A percentile compares a stretch with the other conserved stretches of the same genome.
Conservation (phyloP, 2,113 vertebrate species). For the Xyliphius kryptos region DNA sequence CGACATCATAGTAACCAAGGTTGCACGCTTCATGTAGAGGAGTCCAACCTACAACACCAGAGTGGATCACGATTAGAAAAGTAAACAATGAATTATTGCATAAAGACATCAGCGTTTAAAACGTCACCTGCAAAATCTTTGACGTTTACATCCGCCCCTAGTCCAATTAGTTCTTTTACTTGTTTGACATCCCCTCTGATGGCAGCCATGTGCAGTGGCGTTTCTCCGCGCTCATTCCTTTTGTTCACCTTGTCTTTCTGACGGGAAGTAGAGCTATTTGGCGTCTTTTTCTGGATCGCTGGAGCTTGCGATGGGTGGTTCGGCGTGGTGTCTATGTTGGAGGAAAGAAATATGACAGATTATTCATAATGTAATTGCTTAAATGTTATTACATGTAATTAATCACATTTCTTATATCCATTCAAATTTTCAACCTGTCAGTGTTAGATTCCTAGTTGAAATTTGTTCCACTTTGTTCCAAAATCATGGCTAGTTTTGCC, state of each 20-base stretch:
- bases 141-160: slow-evolving; percentile 94
- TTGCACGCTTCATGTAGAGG: slow-evolving; percentile 98
- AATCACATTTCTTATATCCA: no score
- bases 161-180: slow-evolving; percentile 92
- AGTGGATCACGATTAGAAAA: no score
- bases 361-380: no score
- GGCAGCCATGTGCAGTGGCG: slow-evolving; percentile 93
- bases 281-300: slow-evolving; percentile 86
- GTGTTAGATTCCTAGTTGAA: no score
- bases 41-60: slow-evolving; percentile 98
- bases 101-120: no score
- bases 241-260: slow-evolving; percentile 99
- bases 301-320: slow-evolving; percentile 86
- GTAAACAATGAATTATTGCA: no score
- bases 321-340: slow-evolving; percentile 76
- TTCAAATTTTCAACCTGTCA: no score
- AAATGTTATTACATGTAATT: no score
- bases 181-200: slow-evolving; percentile 94
- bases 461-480: no score
- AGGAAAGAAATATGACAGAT: background rate
- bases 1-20: slow-evolving; percentile 92
- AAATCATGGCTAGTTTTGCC: no score
- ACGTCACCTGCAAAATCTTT: slow-evolving; percentile 96
- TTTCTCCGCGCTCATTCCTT: slow-evolving; percentile 95
- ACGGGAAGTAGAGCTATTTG: slow-evolving; percentile 81